A percentile compares a stretch with the other conserved stretches of the same genome.
phyloP scores from a whole-genome alignment of 2,888 invertebrate species.

The Coleophora deauratella region DNA sequence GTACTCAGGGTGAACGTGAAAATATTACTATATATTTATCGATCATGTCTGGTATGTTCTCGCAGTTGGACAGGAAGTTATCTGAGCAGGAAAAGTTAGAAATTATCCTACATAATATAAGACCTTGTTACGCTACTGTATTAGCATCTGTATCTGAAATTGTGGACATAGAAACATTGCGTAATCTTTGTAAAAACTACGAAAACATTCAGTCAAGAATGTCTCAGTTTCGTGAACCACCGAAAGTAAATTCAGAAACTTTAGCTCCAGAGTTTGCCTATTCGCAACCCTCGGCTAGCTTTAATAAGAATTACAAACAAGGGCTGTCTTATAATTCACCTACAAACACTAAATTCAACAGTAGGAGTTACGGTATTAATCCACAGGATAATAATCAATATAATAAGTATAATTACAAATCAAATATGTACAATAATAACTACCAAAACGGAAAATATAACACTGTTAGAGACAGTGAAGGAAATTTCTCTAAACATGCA shows the following conservation, averaged over 20 bases:
- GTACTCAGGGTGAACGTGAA: slow-evolving; percentile 13
- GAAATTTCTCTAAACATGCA: no score
- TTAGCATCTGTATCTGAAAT: slow-evolving; percentile 7
- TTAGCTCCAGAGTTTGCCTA: slow-evolving; percentile 13
- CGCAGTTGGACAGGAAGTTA: slow-evolving; percentile 1
- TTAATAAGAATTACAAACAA: no score
- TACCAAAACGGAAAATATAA: no score
- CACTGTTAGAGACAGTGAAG: no score
- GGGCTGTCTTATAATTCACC: no score
- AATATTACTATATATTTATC: slow-evolving; percentile 15
- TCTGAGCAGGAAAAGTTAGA: slow-evolving; percentile 6
- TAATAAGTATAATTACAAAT: no score
- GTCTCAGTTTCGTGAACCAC: slow-evolving; percentile 9
- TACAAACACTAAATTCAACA: no score
- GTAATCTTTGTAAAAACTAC: slow-evolving; percentile 10
- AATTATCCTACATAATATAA: slow-evolving; percentile 12
- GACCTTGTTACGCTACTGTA: slow-evolving; percentile 11
- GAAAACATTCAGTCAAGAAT: slow-evolving; percentile 9
- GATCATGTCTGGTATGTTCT: slow-evolving; percentile 14
- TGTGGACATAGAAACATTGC: slow-evolving; percentile 7
- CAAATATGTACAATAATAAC: no score
- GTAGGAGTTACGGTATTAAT: no score
- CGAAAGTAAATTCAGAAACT: slow-evolving; percentile 2
- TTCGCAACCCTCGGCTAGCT: not conserved
- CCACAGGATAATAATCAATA: no score